phyloP scores from a whole-genome alignment of 2,113 vertebrate genomes.

The Laterallus jamaicensis region DNA sequence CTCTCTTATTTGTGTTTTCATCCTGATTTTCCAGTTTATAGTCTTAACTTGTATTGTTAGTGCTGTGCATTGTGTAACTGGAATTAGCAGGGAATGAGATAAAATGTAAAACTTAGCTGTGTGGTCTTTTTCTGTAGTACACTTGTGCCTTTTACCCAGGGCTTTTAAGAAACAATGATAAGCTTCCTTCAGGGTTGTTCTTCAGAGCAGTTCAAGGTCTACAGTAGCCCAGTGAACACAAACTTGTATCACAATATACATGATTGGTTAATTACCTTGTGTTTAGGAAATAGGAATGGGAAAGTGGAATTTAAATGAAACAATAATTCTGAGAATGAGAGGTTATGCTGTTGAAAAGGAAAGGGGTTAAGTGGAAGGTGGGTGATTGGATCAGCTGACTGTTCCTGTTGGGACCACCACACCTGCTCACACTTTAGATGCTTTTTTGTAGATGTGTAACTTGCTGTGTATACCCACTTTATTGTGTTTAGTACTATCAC shows the following conservation, averaged over 20 bases:
- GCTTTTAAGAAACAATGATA: neutral
- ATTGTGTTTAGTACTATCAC: accelerated
- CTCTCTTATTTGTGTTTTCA: neutral
- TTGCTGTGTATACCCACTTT: accelerated
- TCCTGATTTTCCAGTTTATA: neutral
- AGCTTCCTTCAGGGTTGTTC: neutral
- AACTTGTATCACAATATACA: accelerated
- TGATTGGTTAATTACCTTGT: neutral
- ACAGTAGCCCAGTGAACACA: neutral
- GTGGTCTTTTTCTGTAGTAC: neutral
- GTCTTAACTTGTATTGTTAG: neutral
- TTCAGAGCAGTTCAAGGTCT: neutral
- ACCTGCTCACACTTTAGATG: neutral
- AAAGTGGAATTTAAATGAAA: neutral
- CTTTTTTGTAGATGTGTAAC: neutral
- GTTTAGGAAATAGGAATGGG: neutral
- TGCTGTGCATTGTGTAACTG: neutral
- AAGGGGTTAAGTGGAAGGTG: neutral
- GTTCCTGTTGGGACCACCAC: neutral
- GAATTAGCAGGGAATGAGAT: neutral
- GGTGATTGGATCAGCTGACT: no score
- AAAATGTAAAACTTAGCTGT: neutral
- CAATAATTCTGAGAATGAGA: neutral
- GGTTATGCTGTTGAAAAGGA: neutral
- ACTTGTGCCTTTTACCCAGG: neutral